These are phyloP conservation scores for Psettodes erumei DNA, from an alignment of 2,113 vertebrate species.

Conservation along the genomic window DNA sequence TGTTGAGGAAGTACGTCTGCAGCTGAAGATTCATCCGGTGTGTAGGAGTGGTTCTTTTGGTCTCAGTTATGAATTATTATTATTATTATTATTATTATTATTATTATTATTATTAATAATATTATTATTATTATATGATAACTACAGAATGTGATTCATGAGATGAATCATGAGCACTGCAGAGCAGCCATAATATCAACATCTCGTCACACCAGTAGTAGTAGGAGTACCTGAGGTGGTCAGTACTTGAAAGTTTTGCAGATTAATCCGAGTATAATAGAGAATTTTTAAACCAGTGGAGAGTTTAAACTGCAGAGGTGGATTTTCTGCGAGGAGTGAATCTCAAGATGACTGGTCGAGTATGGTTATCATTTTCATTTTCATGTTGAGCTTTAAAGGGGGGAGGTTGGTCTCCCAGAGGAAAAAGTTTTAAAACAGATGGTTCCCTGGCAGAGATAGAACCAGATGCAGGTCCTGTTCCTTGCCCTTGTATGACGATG, in stretches of 20 bases:
- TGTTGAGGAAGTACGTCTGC: background rate
- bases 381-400: background rate
- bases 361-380: background rate
- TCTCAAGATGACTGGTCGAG: background rate
- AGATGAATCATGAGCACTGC: background rate
- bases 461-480: slow-evolving; percentile 2
- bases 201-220: background rate
- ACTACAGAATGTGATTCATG: background rate
- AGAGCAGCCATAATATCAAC: background rate
- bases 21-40: background rate
- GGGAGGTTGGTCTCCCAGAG: slow-evolving; percentile 16
- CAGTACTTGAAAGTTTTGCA: background rate
- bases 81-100: too few relatives aligned
- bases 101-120: too few relatives aligned
- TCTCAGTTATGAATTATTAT: background rate
- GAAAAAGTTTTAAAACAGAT: slow-evolving; percentile 40
- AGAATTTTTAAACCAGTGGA: background rate
- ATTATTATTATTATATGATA: too few relatives aligned
- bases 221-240: background rate
- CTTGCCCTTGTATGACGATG: background rate
- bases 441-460: background rate
- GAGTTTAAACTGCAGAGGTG: background rate
- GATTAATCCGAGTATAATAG: background rate
- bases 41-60: background rate
- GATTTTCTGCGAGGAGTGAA: slow-evolving; percentile 7